Percentiles rank a stretch among this genome's conserved stretches.
These are phyloP conservation scores for Linyphia triangularis DNA, from an alignment of 2,888 invertebrate species.

Conservation along the genomic window DNA sequence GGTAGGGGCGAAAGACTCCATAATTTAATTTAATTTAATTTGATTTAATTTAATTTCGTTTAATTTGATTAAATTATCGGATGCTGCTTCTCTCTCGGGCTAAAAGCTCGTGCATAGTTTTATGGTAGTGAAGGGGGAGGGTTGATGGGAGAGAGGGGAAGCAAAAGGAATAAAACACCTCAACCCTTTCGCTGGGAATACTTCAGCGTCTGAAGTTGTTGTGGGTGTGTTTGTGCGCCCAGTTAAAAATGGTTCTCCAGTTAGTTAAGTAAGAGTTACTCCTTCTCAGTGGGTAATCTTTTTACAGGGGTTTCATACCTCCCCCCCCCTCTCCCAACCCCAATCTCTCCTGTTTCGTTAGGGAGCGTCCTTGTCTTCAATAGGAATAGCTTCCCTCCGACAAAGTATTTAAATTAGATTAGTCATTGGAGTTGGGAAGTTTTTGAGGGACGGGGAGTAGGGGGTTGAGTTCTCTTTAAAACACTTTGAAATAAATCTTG, in stretches of 20 bases:
- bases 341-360: too few species aligned
- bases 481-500: too few species aligned
- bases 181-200: constrained; percentile 68
- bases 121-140: constrained; percentile 12
- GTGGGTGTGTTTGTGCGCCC: constrained; percentile 34
- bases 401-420: too few species aligned
- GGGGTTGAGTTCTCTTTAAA: too few species aligned
- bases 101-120: constrained; percentile 56
- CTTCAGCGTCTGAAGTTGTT: constrained; percentile 57
- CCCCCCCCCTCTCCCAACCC: too few species aligned
- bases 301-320: constrained; percentile 4
- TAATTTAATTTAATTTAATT: constrained; percentile 76
- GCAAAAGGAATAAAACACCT: constrained; percentile 66
- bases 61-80: constrained; percentile 76
- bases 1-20: constrained; percentile 44
- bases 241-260: constrained; percentile 11
- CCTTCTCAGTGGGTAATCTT: not conserved
- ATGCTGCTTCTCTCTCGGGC: constrained; percentile 42
- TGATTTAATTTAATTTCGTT: constrained; percentile 76
- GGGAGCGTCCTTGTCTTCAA: too few species aligned
- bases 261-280: not conserved
- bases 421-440: too few species aligned
- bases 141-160: constrained; percentile 16
- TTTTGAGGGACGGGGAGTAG: too few species aligned
- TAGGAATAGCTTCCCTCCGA: too few species aligned